These are phyloP conservation scores for Cyphomyrus discorhynchus DNA, from an alignment of 2,113 vertebrate genomes.

Conservation along the genomic window DNA sequence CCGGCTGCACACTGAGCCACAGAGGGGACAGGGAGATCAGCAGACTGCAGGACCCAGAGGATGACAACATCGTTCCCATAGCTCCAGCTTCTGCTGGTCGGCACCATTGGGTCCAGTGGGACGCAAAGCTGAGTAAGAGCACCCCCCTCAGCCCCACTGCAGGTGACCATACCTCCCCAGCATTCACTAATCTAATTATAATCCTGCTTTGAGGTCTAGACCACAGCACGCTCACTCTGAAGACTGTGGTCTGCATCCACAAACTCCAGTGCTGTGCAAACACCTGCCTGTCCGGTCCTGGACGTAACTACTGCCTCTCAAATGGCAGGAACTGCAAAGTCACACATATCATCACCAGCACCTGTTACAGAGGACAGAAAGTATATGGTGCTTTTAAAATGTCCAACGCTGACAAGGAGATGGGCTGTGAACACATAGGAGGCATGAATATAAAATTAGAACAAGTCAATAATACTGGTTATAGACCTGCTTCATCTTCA, in stretches of 20 bases:
- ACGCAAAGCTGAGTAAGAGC: not conserved
- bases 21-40: not conserved
- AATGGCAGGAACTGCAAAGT: not conserved
- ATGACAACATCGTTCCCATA: not conserved
- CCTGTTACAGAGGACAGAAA: not conserved
- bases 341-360: not conserved
- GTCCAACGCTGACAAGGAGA: too few species aligned
- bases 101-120: not conserved
- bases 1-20: not conserved
- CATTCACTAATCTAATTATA: not conserved
- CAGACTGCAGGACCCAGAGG: not conserved
- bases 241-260: not conserved
- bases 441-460: slow-evolving; percentile 19
- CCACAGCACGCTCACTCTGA: not conserved
- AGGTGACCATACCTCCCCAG: not conserved
- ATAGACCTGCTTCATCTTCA: slow-evolving; percentile 17
- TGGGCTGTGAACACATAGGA: not conserved
- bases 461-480: slow-evolving; percentile 26
- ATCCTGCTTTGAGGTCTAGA: not conserved
- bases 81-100: not conserved
- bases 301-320: not conserved
- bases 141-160: not conserved
- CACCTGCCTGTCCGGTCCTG: not conserved
- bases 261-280: not conserved
- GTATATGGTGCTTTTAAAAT: too few species aligned